Percentiles rank a stretch among this genome's conserved stretches.
Evolutionary conservation across 2,113 vertebrate genomes (phyloP).

Genomic region (Petrocephalus microphthalmus): DNA sequence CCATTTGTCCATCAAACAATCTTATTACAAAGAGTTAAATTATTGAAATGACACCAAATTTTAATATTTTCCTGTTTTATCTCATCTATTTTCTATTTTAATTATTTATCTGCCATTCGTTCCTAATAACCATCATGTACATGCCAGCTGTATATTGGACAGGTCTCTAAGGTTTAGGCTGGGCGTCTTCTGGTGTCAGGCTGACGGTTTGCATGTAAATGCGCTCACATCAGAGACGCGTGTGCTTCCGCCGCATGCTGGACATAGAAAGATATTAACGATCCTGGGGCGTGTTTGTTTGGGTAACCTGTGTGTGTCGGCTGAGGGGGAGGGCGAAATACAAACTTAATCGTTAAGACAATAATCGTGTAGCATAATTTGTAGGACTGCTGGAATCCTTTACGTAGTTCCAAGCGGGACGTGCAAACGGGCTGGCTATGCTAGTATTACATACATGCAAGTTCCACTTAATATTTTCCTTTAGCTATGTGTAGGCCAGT

Average conservation of each 20-base stretch:
- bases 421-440: not conserved
- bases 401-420: not conserved
- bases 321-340: not conserved
- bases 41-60: not conserved
- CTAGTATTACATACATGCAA: not conserved
- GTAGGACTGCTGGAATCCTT: not conserved
- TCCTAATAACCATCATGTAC: not conserved
- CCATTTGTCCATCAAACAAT: not conserved
- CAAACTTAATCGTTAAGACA: too few relatives aligned
- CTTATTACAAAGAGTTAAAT: not conserved
- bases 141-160: not conserved
- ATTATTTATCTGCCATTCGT: not conserved
- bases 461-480: not conserved
- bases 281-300: not conserved
- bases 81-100: not conserved
- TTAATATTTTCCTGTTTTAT: not conserved
- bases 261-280: not conserved
- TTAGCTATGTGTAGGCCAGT: not conserved
- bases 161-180: not conserved
- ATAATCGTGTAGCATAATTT: too few relatives aligned
- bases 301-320: not conserved
- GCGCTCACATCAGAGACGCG: not conserved
- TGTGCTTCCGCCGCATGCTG: not conserved
- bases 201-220: not conserved
- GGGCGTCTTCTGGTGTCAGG: not conserved